phyloP scores from a whole-genome alignment of 2,888 invertebrate species.

The Schizotus pectinicornis region DNA sequence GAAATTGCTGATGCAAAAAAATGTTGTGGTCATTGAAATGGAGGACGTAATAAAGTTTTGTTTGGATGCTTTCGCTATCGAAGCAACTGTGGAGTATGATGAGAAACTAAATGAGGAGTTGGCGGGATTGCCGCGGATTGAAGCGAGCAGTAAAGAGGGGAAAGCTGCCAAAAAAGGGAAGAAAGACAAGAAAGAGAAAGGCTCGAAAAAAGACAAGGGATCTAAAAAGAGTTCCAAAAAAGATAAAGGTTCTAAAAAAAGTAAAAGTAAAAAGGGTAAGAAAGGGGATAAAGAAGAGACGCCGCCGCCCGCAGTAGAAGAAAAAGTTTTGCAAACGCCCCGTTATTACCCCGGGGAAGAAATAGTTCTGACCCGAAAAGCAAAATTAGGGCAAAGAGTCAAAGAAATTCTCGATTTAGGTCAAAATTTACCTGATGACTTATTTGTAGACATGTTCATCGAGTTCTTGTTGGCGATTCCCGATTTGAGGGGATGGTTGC shows the following conservation, averaged over 20 bases:
- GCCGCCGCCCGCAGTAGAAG: slow-evolving; percentile 17
- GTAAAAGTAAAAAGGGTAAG: slow-evolving; percentile 24
- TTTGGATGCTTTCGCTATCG: slow-evolving; percentile 62
- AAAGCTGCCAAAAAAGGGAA: slow-evolving; percentile 49
- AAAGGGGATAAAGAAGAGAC: slow-evolving; percentile 22
- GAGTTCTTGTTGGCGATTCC: slow-evolving; percentile 64
- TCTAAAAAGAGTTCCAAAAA: slow-evolving; percentile 52
- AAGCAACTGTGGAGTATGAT: slow-evolving; percentile 61
- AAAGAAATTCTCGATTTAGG: slow-evolving; percentile 64
- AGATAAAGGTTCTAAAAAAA: slow-evolving; percentile 56
- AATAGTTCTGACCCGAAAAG: slow-evolving; percentile 60
- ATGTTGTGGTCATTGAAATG: slow-evolving; percentile 49
- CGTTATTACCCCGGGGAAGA: slow-evolving; percentile 66
- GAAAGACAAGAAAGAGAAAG: slow-evolving; percentile 30
- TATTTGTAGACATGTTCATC: slow-evolving; percentile 65
- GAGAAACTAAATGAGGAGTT: slow-evolving; percentile 41
- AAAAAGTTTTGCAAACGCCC: slow-evolving; percentile 68
- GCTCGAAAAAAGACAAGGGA: slow-evolving; percentile 53
- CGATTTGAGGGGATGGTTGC: slow-evolving; percentile 62
- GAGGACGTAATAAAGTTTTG: slow-evolving; percentile 65
- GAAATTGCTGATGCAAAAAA: slow-evolving; percentile 44
- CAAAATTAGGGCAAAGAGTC: slow-evolving; percentile 64
- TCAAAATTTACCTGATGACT: slow-evolving; percentile 59
- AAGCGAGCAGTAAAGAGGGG: slow-evolving; percentile 54
- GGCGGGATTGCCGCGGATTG: slow-evolving; percentile 34